Percentiles rank a stretch among this genome's conserved stretches.
phyloP scores from a whole-genome alignment of 2,113 vertebrate species.

The Pan paniscus region DNA sequence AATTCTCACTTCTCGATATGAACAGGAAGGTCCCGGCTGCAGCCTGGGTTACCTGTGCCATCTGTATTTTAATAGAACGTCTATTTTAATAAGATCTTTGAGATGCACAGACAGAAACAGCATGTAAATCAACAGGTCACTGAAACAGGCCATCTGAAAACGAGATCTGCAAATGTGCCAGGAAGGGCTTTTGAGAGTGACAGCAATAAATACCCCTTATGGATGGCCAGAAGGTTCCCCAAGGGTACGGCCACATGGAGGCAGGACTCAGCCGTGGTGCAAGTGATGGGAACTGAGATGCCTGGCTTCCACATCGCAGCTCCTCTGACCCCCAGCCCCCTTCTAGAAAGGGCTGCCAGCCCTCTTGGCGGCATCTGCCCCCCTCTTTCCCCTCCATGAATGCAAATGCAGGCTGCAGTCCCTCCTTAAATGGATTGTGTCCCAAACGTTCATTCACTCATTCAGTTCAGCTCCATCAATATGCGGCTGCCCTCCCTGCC shows the following conservation, averaged over 20 bases:
- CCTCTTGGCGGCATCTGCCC: neutral
- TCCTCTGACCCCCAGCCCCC: neutral
- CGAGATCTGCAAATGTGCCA: neutral
- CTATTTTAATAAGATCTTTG: slow-evolving; percentile 43
- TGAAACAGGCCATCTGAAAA: neutral
- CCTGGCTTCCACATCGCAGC: neutral
- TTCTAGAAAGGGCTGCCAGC: neutral
- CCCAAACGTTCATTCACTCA: neutral
- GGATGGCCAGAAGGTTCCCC: slow-evolving; percentile 53
- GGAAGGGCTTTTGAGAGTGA: slow-evolving; percentile 13
- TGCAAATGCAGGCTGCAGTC: neutral
- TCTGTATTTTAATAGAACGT: slow-evolving; percentile 56
- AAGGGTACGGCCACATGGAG: slow-evolving; percentile 22
- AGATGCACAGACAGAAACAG: neutral
- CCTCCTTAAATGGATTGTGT: neutral
- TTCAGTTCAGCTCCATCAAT: neutral
- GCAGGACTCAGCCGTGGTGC: neutral
- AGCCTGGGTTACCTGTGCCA: neutral
- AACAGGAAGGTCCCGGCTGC: accelerated
- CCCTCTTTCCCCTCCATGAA: neutral
- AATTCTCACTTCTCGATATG: neutral
- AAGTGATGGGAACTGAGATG: neutral
- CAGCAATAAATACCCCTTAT: slow-evolving; percentile 30
- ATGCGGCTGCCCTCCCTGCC: neutral
- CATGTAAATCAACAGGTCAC: neutral